phyloP scores from a whole-genome alignment of 1,140 invertebrate species.

The Drosophila serrata region DNA sequence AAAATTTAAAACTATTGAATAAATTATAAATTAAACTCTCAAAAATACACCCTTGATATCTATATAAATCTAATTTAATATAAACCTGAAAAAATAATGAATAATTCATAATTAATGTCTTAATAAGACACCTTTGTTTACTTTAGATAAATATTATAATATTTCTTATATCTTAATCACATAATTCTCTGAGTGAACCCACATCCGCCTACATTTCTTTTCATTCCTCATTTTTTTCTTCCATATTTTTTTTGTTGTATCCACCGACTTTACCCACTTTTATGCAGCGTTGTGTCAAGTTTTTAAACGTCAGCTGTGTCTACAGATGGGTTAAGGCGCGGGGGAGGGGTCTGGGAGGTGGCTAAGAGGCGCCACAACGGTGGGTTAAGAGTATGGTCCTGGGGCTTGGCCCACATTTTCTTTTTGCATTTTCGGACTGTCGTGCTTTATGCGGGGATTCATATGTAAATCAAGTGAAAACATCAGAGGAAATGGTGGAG shows the following conservation, averaged over 20 bases:
- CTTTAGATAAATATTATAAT: not conserved
- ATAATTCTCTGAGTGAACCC: slow-evolving; percentile 21
- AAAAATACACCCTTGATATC: too few species aligned
- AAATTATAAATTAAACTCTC: too few species aligned
- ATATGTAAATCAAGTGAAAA: slow-evolving; percentile 74
- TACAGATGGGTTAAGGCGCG: slow-evolving; percentile 35
- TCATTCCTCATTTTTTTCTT: slow-evolving; percentile 36
- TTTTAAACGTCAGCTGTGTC: slow-evolving; percentile 68
- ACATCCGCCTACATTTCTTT: slow-evolving; percentile 67
- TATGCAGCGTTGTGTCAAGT: slow-evolving; percentile 68
- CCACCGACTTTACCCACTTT: slow-evolving; percentile 14
- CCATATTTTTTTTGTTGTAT: not conserved
- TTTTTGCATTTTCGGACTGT: slow-evolving; percentile 58
- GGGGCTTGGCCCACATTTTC: slow-evolving; percentile 65
- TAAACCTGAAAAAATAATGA: not conserved
- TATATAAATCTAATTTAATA: too few species aligned
- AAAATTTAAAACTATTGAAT: too few species aligned
- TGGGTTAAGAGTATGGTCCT: slow-evolving; percentile 38
- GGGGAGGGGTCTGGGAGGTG: not conserved
- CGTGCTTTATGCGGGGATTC: slow-evolving; percentile 69
- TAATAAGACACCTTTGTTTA: too few species aligned
- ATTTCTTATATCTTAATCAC: not conserved
- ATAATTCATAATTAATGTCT: not conserved
- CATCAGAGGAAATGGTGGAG: slow-evolving; percentile 34
- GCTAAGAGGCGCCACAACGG: slow-evolving; percentile 6